Conservation (phyloP, 1,140 invertebrate genomes). For the Patella vulgata region DNA sequence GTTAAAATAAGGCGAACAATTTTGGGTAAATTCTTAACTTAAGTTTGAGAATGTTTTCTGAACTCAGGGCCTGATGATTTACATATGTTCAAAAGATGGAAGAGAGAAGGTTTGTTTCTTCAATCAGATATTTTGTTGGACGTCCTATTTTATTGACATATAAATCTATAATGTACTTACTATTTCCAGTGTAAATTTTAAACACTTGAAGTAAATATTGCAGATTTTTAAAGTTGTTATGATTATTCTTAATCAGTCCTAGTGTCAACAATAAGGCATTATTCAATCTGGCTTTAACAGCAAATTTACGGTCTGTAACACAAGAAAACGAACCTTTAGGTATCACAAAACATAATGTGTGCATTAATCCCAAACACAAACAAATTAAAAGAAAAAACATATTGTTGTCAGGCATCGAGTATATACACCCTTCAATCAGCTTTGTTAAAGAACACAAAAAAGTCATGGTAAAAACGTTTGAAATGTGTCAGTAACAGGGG, state of each 20-base stretch:
- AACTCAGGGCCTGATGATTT: no score
- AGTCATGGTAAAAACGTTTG: no score
- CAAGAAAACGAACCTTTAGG: neutral
- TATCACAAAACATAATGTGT: neutral
- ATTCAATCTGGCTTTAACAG: conserved; percentile 59
- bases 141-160: no score
- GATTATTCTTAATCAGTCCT: conserved; percentile 55
- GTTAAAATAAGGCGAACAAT: no score
- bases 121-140: no score
- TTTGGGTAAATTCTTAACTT: no score
- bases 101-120: no score
- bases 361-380: neutral
- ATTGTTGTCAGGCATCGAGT: neutral
- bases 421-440: neutral
- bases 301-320: conserved; percentile 63
- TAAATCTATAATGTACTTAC: no score
- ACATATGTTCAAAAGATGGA: no score
- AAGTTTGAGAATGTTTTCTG: no score
- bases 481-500: no score
- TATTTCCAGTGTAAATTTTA: conserved; percentile 61
- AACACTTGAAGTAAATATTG: conserved; percentile 58
- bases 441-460: no score
- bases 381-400: neutral
- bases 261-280: conserved; percentile 56
- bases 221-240: conserved; percentile 47